These are phyloP conservation scores for Pholis gunnellus DNA, from an alignment of 2,113 vertebrate genomes.

Conservation along the genomic window DNA sequence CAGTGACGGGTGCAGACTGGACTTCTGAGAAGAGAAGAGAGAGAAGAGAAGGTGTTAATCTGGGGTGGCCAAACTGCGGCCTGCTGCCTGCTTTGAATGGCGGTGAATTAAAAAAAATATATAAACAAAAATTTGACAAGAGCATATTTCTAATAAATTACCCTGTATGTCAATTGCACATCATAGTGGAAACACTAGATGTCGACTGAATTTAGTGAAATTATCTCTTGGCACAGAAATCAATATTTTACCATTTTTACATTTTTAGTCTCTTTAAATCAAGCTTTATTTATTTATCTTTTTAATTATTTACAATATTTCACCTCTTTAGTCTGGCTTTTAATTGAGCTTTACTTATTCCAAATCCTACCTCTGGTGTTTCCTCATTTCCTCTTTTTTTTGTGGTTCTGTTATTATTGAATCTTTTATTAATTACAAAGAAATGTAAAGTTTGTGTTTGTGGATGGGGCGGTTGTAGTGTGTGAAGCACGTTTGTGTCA, in stretches of 20 bases:
- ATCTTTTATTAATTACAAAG: not conserved
- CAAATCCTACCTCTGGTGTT: too few species aligned
- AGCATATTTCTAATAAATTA: not conserved
- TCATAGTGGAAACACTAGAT: not conserved
- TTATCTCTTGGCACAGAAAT: too few species aligned
- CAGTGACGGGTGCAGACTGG: slow-evolving; percentile 85
- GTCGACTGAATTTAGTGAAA: too few species aligned
- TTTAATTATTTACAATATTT: not conserved
- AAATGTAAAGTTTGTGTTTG: not conserved
- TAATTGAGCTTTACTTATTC: not conserved
- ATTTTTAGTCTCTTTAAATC: not conserved
- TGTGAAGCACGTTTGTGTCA: not conserved
- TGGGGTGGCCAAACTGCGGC: too few species aligned
- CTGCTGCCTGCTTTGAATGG: too few species aligned
- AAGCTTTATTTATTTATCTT: too few species aligned
- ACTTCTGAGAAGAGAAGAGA: slow-evolving; percentile 73
- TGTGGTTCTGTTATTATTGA: not conserved
- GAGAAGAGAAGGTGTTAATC: not conserved
- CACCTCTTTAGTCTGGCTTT: not conserved
- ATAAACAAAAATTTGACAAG: too few species aligned
- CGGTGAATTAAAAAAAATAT: too few species aligned
- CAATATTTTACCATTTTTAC: not conserved
- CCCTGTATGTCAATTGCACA: not conserved
- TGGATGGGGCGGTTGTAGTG: too few species aligned
- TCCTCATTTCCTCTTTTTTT: too few species aligned